Evolutionary conservation across 2,113 vertebrate species (phyloP).

Genomic region (Cricetomys ansorgei): DNA sequence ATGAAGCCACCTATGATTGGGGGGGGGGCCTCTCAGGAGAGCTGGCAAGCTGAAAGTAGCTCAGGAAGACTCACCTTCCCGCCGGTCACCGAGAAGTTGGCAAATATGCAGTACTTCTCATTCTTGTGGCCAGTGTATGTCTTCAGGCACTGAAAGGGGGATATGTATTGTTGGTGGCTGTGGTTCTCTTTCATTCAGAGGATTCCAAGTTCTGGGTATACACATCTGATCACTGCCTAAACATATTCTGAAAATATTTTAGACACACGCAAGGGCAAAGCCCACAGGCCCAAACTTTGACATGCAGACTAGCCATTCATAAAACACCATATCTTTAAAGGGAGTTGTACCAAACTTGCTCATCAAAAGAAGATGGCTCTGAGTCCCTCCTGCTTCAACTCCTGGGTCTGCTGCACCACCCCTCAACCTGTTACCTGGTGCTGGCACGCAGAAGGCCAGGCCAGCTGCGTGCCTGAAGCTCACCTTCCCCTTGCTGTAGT

Average conservation of each 20-base stretch:
- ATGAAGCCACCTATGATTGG: not conserved
- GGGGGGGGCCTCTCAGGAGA: accelerated
- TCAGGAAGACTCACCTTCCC: slow-evolving; percentile 91
- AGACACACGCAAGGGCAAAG: accelerated
- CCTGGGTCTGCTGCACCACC: not conserved
- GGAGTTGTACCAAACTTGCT: not conserved
- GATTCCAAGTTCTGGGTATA: accelerated
- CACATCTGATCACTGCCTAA: accelerated
- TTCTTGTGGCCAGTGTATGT: slow-evolving; percentile 99
- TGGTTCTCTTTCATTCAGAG: accelerated
- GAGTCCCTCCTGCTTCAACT: not conserved
- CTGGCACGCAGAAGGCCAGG: accelerated
- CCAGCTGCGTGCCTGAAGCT: not conserved
- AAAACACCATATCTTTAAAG: not conserved
- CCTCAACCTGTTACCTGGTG: not conserved
- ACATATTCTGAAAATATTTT: not conserved
- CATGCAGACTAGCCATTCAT: not conserved
- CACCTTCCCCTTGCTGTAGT: slow-evolving; percentile 99
- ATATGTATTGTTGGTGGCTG: not conserved
- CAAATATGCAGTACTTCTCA: slow-evolving; percentile 99
- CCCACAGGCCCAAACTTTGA: not conserved
- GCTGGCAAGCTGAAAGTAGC: not conserved
- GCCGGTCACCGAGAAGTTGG: slow-evolving; percentile 98
- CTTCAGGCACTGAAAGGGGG: slow-evolving; percentile 95
- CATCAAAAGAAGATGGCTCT: accelerated